Conservation (phyloP, 2,888 invertebrate species). For the Eupithecia tripunctaria region DNA sequence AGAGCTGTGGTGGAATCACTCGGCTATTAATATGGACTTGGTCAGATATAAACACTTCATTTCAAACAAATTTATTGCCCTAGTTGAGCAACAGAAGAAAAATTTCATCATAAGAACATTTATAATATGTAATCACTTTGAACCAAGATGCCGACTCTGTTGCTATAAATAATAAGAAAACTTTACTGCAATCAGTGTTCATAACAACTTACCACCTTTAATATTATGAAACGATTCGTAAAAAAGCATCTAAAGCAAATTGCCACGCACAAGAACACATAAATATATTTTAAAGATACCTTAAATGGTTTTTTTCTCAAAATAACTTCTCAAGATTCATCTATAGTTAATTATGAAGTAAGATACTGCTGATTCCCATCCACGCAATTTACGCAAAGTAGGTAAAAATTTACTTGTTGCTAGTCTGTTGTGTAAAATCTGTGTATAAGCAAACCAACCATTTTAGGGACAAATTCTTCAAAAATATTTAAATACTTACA, state of each 20-base stretch:
- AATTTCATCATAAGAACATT: conserved; percentile 31
- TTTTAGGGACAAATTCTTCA: neutral
- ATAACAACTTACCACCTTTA: too few relatives aligned
- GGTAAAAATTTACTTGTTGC: conserved; percentile 41
- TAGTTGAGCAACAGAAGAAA: conserved; percentile 41
- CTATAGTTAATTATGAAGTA: conserved; percentile 45
- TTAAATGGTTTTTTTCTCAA: conserved; percentile 4
- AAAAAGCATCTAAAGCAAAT: neutral
- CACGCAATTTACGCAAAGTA: conserved; percentile 31
- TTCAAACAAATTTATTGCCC: conserved; percentile 45
- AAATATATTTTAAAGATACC: neutral
- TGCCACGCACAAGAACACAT: neutral
- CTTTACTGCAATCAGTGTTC: conserved; percentile 6
- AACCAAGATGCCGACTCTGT: conserved; percentile 24
- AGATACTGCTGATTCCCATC: too few relatives aligned
- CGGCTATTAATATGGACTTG: conserved; percentile 49
- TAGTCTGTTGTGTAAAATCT: conserved; percentile 43
- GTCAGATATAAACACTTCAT: conserved; percentile 53
- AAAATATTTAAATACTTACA: neutral
- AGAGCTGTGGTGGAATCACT: conserved; percentile 46
- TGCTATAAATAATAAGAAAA: conserved; percentile 13
- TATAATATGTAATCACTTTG: conserved; percentile 30
- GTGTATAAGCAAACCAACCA: conserved; percentile 19
- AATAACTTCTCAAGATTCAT: conserved; percentile 33
- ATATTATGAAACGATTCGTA: conserved; percentile 6